Evolutionary conservation across 2,113 vertebrate species (phyloP), one percentile per base, ranked within the genome.

Genomic region (Bos indicus): DNA sequence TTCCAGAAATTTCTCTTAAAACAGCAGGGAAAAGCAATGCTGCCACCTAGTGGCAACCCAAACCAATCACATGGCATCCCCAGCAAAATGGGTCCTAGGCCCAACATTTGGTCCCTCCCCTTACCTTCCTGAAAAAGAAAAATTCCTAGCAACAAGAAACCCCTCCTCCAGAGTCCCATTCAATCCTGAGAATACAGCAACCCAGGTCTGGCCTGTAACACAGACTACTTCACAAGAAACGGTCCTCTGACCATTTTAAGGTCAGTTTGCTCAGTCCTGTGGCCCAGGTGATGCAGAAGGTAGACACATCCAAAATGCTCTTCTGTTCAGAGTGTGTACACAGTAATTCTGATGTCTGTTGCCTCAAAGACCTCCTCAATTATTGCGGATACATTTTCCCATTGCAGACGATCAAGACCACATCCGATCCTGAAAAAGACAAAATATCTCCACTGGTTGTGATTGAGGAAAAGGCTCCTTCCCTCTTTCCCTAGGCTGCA

Each of bases 371-470:
- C 98, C 25, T 99, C 98, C 74, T 99, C 98, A 36, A 99, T 99
- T 40, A 99, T 99, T 28, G 97, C 98, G 28, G 99, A 99, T 97
- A 99, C 99, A 87, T 97, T 98, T 15, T 94, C 95, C 99, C 99
- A 99, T 14, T 98, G 96, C 98, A 99, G 98, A 40, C 98, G 88
- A 33, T 99, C 99, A 52, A 99, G 99, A 83, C 99, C 99, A 98
- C 99, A 99, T 28, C 99, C 99, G 94, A 99, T 99, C 92, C 99
- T 99, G 98, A 67, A 98, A 98, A 90, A 98, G 95, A 95, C 19
- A 95, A 90, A 82, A 95, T 14, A 77, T 21, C 64, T 90, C 82
- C 51, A 48, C 64, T 81, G 95, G 85, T 21, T 77, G 10, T 48
- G 17, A 91, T 9, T 60, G 11, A 85, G 89, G 67, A 88, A 28